A percentile compares a stretch with the other conserved stretches of the same genome.
Conservation (phyloP, 2,888 invertebrate genomes). For the Antheraea yamamai region DNA sequence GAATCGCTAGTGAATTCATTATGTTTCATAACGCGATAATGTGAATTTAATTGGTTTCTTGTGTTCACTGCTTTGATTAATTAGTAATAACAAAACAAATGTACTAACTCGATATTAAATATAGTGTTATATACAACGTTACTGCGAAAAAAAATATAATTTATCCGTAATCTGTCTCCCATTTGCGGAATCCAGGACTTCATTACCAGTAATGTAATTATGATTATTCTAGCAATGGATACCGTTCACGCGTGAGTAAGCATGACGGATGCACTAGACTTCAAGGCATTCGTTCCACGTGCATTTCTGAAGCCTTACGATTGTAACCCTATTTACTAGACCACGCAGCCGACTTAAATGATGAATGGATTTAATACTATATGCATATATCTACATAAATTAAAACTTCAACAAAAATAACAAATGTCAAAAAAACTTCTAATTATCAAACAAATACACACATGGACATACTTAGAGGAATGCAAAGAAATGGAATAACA, state of each 20-base stretch:
- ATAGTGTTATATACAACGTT: background rate
- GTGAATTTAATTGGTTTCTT: slow-evolving; percentile 55
- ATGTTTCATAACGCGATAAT: slow-evolving; percentile 45
- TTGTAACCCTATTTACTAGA: slow-evolving; percentile 70
- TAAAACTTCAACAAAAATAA: background rate
- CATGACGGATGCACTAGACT: slow-evolving; percentile 44
- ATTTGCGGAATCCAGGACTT: background rate
- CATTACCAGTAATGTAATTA: slow-evolving; percentile 27
- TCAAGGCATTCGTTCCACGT: slow-evolving; percentile 54
- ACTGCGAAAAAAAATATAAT: background rate
- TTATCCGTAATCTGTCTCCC: background rate
- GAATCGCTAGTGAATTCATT: slow-evolving; percentile 43
- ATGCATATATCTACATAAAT: background rate
- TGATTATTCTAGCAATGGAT: slow-evolving; percentile 37
- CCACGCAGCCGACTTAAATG: slow-evolving; percentile 51
- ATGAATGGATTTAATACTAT: slow-evolving; percentile 41
- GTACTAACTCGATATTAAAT: background rate
- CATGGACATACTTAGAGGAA: no score
- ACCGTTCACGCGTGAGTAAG: slow-evolving; percentile 54
- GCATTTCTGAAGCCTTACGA: slow-evolving; percentile 65
- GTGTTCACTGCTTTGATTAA: slow-evolving; percentile 37
- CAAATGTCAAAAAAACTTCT: background rate
- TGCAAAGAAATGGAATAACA: no score
- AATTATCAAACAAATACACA: background rate
- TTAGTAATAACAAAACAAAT: background rate